Conservation (phyloP, 2,113 vertebrate genomes). For the Sceloporus tristichus region DNA sequence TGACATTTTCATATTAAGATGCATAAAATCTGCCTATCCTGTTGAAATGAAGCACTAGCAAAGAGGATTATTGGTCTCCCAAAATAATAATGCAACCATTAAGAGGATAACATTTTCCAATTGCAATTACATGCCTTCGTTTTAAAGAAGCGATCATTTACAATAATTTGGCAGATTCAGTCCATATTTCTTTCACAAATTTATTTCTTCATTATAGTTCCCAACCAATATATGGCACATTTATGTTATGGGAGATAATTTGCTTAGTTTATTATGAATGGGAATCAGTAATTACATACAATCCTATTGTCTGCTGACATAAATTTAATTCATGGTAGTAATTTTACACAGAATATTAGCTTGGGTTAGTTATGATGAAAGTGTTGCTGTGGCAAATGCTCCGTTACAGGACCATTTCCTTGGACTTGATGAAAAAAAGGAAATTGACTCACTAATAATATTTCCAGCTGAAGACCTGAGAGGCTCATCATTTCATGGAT, state of each 20-base stretch:
- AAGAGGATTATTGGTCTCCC: slow-evolving; percentile 80
- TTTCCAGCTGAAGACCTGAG: slow-evolving; percentile 65
- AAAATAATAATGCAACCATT: slow-evolving; percentile 82
- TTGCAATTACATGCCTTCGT: slow-evolving; percentile 86
- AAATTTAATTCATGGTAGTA: slow-evolving; percentile 86
- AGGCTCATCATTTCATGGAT: slow-evolving; percentile 44
- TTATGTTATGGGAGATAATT: slow-evolving; percentile 84
- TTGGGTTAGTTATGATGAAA: slow-evolving; percentile 81
- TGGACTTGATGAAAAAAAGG: slow-evolving; percentile 69
- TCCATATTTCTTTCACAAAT: slow-evolving; percentile 86
- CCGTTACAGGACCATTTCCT: slow-evolving; percentile 66
- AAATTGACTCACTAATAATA: slow-evolving; percentile 71
- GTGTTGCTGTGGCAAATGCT: slow-evolving; percentile 75
- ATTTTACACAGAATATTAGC: slow-evolving; percentile 84
- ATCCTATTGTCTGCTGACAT: slow-evolving; percentile 83
- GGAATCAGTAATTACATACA: slow-evolving; percentile 87
- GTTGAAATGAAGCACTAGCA: slow-evolving; percentile 77
- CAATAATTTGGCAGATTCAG: slow-evolving; percentile 84
- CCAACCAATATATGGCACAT: slow-evolving; percentile 86
- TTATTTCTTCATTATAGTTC: slow-evolving; percentile 87
- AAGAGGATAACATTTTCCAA: slow-evolving; percentile 82
- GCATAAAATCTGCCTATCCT: slow-evolving; percentile 80
- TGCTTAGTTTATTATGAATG: slow-evolving; percentile 88
- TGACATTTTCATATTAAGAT: slow-evolving; percentile 79
- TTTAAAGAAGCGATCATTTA: slow-evolving; percentile 85